A percentile compares a stretch with the other conserved stretches of the same genome.
Conservation (phyloP, 2,113 vertebrate genomes). For the Paradoxurus hermaphroditus region DNA sequence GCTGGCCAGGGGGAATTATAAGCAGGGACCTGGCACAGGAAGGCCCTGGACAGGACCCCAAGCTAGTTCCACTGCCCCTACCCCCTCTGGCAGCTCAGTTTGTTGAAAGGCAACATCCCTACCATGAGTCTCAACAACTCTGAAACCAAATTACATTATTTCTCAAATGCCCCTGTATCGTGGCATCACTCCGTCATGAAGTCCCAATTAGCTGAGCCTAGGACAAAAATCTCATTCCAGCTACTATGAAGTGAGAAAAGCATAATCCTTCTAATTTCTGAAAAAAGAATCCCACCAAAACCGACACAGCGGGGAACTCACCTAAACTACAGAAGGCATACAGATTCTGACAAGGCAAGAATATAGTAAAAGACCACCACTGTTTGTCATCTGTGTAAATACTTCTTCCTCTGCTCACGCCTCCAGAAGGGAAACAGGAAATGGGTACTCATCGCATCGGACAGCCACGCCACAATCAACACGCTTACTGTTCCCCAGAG, state of each 20-base stretch:
- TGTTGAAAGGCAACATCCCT: not conserved
- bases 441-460: not conserved
- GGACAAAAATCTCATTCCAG: not conserved
- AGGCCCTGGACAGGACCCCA: not conserved
- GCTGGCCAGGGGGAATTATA: not conserved
- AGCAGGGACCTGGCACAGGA: not conserved
- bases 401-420: not conserved
- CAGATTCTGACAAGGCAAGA: not conserved
- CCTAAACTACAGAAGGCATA: rapidly evolving
- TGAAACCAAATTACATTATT: not conserved
- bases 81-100: not conserved
- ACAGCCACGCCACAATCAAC: not conserved
- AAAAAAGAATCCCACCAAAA: not conserved
- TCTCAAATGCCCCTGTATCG: not conserved
- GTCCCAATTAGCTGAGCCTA: not conserved
- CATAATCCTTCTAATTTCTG: not conserved
- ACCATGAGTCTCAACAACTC: not conserved
- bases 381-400: not conserved
- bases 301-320: too few species aligned
- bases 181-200: not conserved
- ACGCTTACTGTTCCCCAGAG: not conserved
- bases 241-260: not conserved
- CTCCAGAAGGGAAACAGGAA: not conserved
- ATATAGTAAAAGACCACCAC: not conserved
- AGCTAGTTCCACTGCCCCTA: rapidly evolving